phyloP scores from a whole-genome alignment of 2,888 invertebrate species.

The Clostera curtula region DNA sequence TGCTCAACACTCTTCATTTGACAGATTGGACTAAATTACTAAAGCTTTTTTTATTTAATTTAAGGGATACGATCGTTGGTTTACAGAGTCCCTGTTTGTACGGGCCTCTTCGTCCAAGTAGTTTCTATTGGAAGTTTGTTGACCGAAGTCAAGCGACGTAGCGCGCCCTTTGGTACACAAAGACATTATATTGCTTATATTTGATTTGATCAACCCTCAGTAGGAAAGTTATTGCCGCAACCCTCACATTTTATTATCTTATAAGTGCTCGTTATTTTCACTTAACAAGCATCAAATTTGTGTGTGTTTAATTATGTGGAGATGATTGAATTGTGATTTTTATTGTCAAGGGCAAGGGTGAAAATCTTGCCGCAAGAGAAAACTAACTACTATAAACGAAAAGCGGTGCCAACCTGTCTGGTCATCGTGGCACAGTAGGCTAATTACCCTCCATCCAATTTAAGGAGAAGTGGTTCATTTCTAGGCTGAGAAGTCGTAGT shows the following conservation, averaged over 20 bases:
- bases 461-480: too few relatives aligned
- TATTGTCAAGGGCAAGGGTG: too few relatives aligned
- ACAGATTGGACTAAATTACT: constrained; percentile 71
- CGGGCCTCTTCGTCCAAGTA: constrained; percentile 53
- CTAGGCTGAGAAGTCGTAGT: too few relatives aligned
- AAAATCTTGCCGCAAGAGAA: too few relatives aligned
- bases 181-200: constrained; percentile 60
- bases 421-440: too few relatives aligned
- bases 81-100: constrained; percentile 42
- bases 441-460: too few relatives aligned
- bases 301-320: constrained; percentile 12
- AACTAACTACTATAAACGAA: too few relatives aligned
- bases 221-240: constrained; percentile 33
- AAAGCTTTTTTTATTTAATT: constrained; percentile 69
- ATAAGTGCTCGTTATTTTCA: constrained; percentile 25
- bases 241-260: constrained; percentile 26
- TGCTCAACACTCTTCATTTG: constrained; percentile 72
- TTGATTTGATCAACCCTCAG: constrained; percentile 52
- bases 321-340: neutral
- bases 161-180: constrained; percentile 49
- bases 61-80: constrained; percentile 52
- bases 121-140: constrained; percentile 69
- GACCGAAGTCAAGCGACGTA: constrained; percentile 44
- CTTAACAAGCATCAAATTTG: constrained; percentile 18
- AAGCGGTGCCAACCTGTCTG: too few relatives aligned